Evolutionary conservation across 2,888 invertebrate species (phyloP), one percentile per base, ranked within the genome.

Genomic region (Aphidoletes aphidimyza): DNA sequence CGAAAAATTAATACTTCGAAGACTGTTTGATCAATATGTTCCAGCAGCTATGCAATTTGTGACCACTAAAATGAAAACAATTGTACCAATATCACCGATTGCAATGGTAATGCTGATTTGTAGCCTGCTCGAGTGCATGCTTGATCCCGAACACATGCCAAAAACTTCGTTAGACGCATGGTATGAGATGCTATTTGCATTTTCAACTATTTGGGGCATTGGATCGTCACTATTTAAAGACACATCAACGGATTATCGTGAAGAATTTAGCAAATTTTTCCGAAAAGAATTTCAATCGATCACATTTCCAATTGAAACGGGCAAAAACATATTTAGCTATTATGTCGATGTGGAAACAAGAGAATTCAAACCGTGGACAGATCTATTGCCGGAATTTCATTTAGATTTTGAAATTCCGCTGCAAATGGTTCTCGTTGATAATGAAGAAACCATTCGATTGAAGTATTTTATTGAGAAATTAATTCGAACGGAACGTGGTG

Each of bases 181-280:
- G 93, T 94, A 87, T 88, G 98, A 98, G 91, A 93, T 94, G 14
- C 97, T 98, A 89, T 98, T 98, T 90, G 96, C 94, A 3, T 98
- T 98, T 89, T 93, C 95, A 39, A 92, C 94, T 85, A 93, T 98
- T 84, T 98, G 98, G 98, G 96, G 97, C 0, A 98, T 98, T 88
- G 98, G 98, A 2, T 97, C 98, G 0, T 94, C 95, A 0, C 92
- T 96, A 86, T 96, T 95, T 90, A 96, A 96, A 91, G 98, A 98
- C 90, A 94, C 96, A 90, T 91, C 96, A 84, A 92, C 95, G 17
- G 98, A 98, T 89, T 97, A 97, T 94, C 93, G 97, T 84, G 94
- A 95, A 86, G 98, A 98, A 89, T 98, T 98, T 89, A 97, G 95
- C 88, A 98, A 97, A 90, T 98, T 98, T 98, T 98, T 97, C 93